A percentile compares a stretch with the other conserved stretches of the same genome.
Conservation (phyloP, 2,888 invertebrate genomes). For the Cheilosia pagana region DNA sequence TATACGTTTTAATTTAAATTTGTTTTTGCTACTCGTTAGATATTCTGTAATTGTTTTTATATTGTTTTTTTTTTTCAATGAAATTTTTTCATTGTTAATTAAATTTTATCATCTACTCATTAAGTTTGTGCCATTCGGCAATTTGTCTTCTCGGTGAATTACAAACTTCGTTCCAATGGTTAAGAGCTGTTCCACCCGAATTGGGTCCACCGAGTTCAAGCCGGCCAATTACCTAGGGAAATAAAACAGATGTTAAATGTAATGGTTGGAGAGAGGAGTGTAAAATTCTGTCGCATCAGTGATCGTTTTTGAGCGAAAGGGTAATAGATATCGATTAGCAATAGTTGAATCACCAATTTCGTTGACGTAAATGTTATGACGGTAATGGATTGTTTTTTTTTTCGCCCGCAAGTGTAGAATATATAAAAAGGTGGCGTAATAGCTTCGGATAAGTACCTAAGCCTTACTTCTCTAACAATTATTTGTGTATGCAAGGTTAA, state of each 20-base stretch:
- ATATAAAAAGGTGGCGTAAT: no score
- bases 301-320: no score
- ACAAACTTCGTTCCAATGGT: constrained; percentile 99
- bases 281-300: no score
- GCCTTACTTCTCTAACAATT: no score
- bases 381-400: no score
- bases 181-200: constrained; percentile 91
- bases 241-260: constrained; percentile 6
- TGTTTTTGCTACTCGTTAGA: constrained; percentile 46
- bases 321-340: no score
- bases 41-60: constrained; percentile 30
- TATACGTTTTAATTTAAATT: constrained; percentile 28
- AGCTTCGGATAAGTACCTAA: no score
- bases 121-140: constrained; percentile 99
- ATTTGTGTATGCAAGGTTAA: no score
- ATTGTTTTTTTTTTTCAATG: constrained; percentile 47
- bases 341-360: no score
- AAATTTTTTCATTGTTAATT: constrained; percentile 31
- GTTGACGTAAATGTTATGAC: no score
- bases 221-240: constrained; percentile 94
- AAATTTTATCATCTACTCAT: constrained; percentile 86
- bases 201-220: constrained; percentile 95
- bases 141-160: constrained; percentile 98
- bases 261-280: neutral
- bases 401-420: no score